phyloP scores from a whole-genome alignment of 92 coral and sea anemone species.

The Meandrina meandrites region DNA sequence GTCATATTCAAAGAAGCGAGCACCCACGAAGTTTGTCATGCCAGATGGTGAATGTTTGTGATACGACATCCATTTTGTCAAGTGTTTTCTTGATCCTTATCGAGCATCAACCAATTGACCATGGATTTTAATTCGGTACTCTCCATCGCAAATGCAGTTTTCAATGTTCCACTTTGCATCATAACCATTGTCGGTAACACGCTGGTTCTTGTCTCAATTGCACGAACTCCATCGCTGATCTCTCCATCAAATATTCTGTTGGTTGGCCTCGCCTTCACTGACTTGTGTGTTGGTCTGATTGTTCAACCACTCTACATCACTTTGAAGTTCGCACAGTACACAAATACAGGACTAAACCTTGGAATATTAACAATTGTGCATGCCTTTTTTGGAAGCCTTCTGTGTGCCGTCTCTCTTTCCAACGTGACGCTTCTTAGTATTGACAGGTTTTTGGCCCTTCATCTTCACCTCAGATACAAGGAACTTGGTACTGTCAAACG shows the following conservation, averaged over 20 bases:
- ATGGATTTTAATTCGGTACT: too few relatives aligned
- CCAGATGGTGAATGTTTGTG: too few relatives aligned
- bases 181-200: neutral
- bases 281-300: neutral
- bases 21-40: too few relatives aligned
- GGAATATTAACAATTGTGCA: neutral
- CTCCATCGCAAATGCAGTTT: neutral
- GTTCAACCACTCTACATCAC: neutral
- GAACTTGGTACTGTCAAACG: neutral
- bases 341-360: neutral
- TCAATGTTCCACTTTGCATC: neutral
- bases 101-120: too few relatives aligned
- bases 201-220: neutral
- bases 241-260: neutral
- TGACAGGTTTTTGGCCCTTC: neutral
- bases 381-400: too few relatives aligned
- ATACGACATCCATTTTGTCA: too few relatives aligned
- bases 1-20: too few relatives aligned
- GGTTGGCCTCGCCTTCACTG: neutral
- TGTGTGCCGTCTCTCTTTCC: neutral
- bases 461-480: conserved; percentile 15
- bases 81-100: too few relatives aligned
- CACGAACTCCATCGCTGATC: neutral
- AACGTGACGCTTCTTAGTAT: neutral
- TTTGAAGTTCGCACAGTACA: neutral